A percentile compares a stretch with the other conserved stretches of the same genome.
phyloP scores from a whole-genome alignment of 2,113 vertebrate species.

The Tachycineta bicolor region DNA sequence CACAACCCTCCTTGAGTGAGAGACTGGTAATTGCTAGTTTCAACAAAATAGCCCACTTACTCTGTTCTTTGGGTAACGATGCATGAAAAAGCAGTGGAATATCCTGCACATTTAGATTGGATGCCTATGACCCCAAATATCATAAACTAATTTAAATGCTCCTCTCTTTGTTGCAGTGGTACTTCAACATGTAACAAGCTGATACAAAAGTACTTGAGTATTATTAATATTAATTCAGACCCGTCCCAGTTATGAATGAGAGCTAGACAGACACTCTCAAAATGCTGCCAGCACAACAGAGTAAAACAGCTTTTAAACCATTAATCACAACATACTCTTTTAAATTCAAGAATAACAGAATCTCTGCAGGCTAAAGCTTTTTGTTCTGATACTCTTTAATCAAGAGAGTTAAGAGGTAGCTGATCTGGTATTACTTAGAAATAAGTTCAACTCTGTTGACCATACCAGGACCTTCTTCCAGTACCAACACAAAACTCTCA shows the following conservation, averaged over 20 bases:
- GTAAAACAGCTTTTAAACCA: not conserved
- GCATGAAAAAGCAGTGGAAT: not conserved
- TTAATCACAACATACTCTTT: not conserved
- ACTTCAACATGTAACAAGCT: not conserved
- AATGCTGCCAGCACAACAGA: not conserved
- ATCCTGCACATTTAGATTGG: not conserved
- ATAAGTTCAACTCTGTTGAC: not conserved
- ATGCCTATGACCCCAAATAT: not conserved
- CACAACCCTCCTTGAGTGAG: not conserved
- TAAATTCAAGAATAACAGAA: not conserved
- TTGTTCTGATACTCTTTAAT: not conserved
- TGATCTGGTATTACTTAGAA: not conserved
- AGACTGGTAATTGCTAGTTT: not conserved
- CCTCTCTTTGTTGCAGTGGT: not conserved
- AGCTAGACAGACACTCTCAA: not conserved
- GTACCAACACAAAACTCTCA: not conserved
- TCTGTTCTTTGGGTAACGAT: not conserved
- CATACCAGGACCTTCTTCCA: not conserved
- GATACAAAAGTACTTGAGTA: not conserved
- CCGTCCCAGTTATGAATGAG: not conserved
- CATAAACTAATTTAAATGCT: not conserved
- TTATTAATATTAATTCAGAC: not conserved
- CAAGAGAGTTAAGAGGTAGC: not conserved
- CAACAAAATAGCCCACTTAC: not conserved
- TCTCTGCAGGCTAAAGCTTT: not conserved